Evolutionary conservation across 2,113 vertebrate genomes (phyloP).

Genomic region (Martes martes): DNA sequence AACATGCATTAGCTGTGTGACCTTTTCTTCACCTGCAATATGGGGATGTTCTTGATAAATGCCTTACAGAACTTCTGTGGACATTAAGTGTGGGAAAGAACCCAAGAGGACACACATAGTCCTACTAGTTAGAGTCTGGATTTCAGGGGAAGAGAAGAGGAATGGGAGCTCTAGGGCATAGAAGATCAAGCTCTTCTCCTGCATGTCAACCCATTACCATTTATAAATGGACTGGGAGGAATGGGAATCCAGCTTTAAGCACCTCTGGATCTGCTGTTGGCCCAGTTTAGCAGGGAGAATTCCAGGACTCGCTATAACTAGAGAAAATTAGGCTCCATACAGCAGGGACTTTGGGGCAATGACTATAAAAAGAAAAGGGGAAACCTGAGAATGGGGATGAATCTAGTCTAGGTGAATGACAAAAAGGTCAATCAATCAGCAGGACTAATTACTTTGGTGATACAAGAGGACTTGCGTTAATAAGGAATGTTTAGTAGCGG

Average conservation of each 20-base stretch:
- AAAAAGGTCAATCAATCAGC: neutral
- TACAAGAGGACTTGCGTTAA: neutral
- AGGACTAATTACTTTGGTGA: neutral
- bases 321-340: neutral
- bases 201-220: neutral
- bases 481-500: neutral
- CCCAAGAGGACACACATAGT: neutral
- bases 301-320: neutral
- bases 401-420: neutral
- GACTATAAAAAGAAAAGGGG: neutral
- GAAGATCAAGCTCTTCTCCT: neutral
- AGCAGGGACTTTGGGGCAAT: neutral
- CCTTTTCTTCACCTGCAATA: neutral
- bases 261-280: neutral
- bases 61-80: neutral
- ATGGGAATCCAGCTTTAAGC: neutral
- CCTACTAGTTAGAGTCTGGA: neutral
- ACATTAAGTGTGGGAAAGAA: neutral
- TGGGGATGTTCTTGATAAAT: neutral
- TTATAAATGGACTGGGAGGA: neutral
- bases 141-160: neutral
- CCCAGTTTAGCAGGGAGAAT: neutral
- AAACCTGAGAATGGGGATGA: neutral
- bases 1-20: neutral
- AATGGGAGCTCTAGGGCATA: neutral